Base-by-base conservation (phyloP, 2,797 vertebrate species). In the Scolopax rusticola region DNA sequence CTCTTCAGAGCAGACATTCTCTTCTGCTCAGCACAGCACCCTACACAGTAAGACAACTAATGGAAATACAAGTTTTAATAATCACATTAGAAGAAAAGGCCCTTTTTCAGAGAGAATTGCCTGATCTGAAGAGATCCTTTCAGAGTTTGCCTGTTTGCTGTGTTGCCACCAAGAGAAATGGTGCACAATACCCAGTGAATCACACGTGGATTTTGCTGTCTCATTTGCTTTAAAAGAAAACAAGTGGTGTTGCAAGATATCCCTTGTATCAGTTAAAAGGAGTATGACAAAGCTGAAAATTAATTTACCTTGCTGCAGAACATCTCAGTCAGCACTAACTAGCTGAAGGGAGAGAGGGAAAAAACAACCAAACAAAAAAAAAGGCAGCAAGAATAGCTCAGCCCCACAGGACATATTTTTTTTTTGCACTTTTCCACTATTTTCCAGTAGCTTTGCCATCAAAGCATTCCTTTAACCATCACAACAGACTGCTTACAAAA, bases 391-490 rank as follows among this genome's bases (percentile, higher is more conserved):
- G 77, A 95, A 94, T 40, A 84, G 48, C 41, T 90, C 57, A 75
- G 48, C 64, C 64, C 21, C 89, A 68, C 25, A 93, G 70, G 80
- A 95, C 36, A 41, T 47, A 23, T 47, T 47, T 45, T 47, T 45
- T 45, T 84, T 76, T 94, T 90, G 51, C 24, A 25, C 61, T 96
- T 91, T 89, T 63, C 69, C 54, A 69, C 47, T 65, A 47, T 88
- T 97, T 97, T 94, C 70, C 84, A 89, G 76, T 18, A 80, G 50
- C 74, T 93, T 90, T 97, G 91, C 64, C 81, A 81, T 73, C 28
- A 4, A 96, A 90, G 83, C 81, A 89, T 80, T 97, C 54, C 64
- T 91, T 67, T 70, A 91, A 84, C 50, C 67, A 92, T 54, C 88
- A 88, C 50, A 87, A 90, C 54, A 63, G 82, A 79, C 43, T 83